Percentiles rank a stretch among this genome's conserved stretches.
These are phyloP conservation scores for Callospermophilus lateralis DNA, from an alignment of 2,113 vertebrate genomes.

Conservation along the genomic window DNA sequence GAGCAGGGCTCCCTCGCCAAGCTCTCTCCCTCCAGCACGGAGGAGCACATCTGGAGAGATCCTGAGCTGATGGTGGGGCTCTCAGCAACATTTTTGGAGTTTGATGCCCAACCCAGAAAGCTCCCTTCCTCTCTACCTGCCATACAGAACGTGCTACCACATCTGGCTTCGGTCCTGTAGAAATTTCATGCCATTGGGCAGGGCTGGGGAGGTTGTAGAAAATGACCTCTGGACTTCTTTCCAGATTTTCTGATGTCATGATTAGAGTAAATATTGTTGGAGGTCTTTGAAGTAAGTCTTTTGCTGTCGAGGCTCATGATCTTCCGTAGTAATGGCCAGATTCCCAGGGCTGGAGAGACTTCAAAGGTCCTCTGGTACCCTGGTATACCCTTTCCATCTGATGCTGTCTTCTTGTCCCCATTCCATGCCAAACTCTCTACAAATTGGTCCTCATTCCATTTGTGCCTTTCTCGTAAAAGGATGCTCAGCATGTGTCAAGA, in stretches of 20 bases:
- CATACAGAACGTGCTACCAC: background rate
- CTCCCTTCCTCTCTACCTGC: background rate
- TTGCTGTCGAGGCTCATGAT: background rate
- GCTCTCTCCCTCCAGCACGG: background rate
- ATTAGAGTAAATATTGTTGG: background rate
- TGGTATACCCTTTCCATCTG: background rate
- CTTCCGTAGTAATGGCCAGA: background rate
- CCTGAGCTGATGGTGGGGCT: rapidly evolving
- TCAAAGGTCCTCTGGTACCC: background rate
- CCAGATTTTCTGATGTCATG: background rate
- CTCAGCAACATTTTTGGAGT: background rate
- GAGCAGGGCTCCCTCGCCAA: background rate
- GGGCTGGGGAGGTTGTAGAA: background rate
- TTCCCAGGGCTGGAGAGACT: background rate
- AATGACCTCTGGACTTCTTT: background rate
- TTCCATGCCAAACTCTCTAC: background rate
- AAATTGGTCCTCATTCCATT: background rate
- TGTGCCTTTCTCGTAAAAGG: background rate
- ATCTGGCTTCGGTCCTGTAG: background rate
- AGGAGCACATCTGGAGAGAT: background rate
- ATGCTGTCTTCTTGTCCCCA: background rate
- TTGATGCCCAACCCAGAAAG: background rate
- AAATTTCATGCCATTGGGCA: background rate
- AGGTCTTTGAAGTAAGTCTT: background rate
- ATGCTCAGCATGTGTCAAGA: background rate